Percentiles rank a stretch among this genome's conserved stretches.
These are phyloP conservation scores for Drosophila kanapiae DNA, from an alignment of 1,140 invertebrate species.

Conservation along the genomic window DNA sequence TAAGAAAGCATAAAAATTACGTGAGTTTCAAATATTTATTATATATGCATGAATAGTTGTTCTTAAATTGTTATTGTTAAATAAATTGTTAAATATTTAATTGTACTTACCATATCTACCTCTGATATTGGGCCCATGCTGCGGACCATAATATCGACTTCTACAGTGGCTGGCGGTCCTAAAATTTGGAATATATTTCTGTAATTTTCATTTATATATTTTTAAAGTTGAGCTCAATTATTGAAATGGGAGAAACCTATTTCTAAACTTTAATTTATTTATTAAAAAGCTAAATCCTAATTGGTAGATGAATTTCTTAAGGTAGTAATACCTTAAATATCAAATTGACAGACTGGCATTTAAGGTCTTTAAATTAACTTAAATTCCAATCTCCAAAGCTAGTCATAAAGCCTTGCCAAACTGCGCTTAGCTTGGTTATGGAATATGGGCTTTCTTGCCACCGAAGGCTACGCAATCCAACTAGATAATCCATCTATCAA, in stretches of 20 bases:
- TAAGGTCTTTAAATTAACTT: not conserved
- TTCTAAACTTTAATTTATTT: not conserved
- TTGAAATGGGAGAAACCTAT: not conserved
- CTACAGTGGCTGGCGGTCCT: constrained; percentile 92
- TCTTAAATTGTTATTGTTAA: too few species aligned
- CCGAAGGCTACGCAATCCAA: constrained; percentile 31
- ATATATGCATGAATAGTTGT: too few species aligned
- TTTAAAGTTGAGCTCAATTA: not conserved
- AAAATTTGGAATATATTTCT: constrained; percentile 39
- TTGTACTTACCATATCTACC: constrained; percentile 91
- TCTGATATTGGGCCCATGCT: constrained; percentile 96
- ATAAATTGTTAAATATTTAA: not conserved
- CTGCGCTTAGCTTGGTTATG: constrained; percentile 7
- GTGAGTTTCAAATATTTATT: too few species aligned
- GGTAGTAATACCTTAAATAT: not conserved
- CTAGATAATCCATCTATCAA: constrained; percentile 30
- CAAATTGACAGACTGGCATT: too few species aligned
- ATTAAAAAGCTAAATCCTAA: too few species aligned
- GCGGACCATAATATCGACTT: constrained; percentile 94
- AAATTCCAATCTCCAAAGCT: not conserved
- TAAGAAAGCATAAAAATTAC: too few species aligned
- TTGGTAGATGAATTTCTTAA: not conserved
- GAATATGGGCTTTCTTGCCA: constrained; percentile 6
- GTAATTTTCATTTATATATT: not conserved
- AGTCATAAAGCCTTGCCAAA: not conserved